Evolutionary conservation across 2,797 vertebrate genomes (phyloP).

Genomic region (Tapirus indicus): DNA sequence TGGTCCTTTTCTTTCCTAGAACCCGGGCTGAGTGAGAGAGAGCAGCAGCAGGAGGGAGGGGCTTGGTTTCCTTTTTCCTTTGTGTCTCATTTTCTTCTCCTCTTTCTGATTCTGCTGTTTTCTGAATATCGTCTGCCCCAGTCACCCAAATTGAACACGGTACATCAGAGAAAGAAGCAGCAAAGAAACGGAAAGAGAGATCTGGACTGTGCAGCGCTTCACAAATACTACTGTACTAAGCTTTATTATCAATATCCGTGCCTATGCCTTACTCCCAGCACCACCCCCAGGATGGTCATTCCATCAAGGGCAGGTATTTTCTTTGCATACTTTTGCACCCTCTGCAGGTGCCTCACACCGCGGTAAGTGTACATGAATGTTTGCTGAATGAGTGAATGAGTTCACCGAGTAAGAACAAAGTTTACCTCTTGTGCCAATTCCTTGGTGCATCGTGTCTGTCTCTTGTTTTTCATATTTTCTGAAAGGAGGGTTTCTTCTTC

Average conservation of each 20-base stretch:
- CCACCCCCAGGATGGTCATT: not conserved
- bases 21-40: not conserved
- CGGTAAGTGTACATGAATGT: not conserved
- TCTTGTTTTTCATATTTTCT: not conserved
- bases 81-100: constrained; percentile 44
- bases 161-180: not conserved
- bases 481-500: not conserved
- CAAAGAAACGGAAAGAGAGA: not conserved
- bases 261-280: not conserved
- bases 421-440: not conserved
- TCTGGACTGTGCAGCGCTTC: not conserved
- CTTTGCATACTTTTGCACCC: not conserved
- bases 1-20: not conserved
- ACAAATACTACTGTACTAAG: not conserved
- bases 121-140: not conserved
- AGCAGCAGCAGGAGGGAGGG: not conserved
- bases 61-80: not conserved
- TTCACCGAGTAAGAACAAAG: not conserved
- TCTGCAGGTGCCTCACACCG: not conserved
- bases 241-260: not conserved
- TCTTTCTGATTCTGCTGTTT: not conserved
- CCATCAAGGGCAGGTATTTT: not conserved
- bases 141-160: not conserved
- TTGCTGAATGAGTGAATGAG: not conserved
- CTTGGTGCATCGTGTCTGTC: not conserved